Base-by-base conservation (phyloP, 2,797 vertebrate genomes). In the Scleropages formosus region DNA sequence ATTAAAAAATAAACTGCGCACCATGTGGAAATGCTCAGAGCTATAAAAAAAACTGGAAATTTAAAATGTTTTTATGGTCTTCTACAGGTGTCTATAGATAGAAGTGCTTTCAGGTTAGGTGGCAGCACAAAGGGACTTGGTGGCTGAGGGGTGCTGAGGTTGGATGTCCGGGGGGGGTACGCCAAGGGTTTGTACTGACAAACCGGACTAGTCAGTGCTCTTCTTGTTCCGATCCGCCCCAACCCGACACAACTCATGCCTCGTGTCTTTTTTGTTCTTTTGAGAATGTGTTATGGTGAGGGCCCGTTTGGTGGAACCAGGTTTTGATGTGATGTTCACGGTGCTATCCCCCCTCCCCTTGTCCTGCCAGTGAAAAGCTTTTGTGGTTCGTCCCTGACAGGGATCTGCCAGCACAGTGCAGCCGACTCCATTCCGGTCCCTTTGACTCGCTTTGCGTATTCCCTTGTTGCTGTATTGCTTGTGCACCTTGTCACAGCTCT, bases 401-500 rank as follows among this genome's bases (percentile, higher is more conserved):
- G 49, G n/a, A 16, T 61, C 53, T 58, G 22, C 69, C 53, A 49
- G 18, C 31, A 73, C 65, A 53, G 18, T 58, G 13, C 58, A 27
- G 49, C 66, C 62, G 59, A 18, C n/a, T 6, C 20, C 51, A 67
- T 74, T 16, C 18, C 61, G 72, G 63, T 66, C 46, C 26, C 27
- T 64, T 4, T 24, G 56, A 69, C 47, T 22, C n/a, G 20, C 20
- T 63, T 76, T 65, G 70, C 80, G 71, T 46, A 73, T 49, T 74
- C 58, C 20, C 20, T 24, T 26, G 75, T 49, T 26, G 65, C 31
- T 85, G 79, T 80, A 73, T n/a, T n/a, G 31, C n/a, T 8, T 8
- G 59, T 68, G 75, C 81, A 88, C 83, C 85, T 88, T 79, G 73
- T 68, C 56, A 72, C 62, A 22, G 44, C 46, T 11, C 9, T 51